Conservation (phyloP, 2,113 vertebrate species). For the Odobenus rosmarus region DNA sequence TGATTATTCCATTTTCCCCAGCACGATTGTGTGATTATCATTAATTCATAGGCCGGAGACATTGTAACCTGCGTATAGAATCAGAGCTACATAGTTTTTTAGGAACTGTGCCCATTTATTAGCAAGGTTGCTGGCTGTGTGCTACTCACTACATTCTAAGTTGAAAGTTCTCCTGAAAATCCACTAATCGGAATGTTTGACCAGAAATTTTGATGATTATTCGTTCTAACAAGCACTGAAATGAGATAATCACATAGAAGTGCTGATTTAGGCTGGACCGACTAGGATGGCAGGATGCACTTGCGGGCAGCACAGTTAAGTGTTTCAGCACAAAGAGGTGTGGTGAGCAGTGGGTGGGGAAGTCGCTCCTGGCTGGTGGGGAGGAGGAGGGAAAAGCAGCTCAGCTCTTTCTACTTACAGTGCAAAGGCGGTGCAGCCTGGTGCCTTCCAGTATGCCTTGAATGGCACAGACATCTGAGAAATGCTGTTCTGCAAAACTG, state of each 20-base stretch:
- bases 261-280: neutral
- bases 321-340: neutral
- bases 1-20: neutral
- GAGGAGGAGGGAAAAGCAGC: neutral
- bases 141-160: neutral
- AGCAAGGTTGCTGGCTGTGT: neutral
- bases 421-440: accelerated
- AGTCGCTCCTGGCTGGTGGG: neutral
- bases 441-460: neutral
- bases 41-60: slow-evolving; percentile 42
- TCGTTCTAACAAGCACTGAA: neutral
- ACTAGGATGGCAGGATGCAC: neutral
- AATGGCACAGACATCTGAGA: neutral
- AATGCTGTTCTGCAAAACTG: neutral
- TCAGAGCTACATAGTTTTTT: neutral
- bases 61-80: slow-evolving; percentile 23
- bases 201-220: slow-evolving; percentile 33
- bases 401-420: neutral
- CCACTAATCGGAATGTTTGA: neutral
- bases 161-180: slow-evolving; percentile 48
- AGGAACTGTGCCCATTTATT: neutral
- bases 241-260: neutral
- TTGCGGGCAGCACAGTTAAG: neutral
- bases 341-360: neutral
- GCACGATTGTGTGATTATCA: neutral